These are phyloP conservation scores for Palythoa caribaeorum DNA, from an alignment of 92 coral and sea anemone genomes.

Conservation along the genomic window DNA sequence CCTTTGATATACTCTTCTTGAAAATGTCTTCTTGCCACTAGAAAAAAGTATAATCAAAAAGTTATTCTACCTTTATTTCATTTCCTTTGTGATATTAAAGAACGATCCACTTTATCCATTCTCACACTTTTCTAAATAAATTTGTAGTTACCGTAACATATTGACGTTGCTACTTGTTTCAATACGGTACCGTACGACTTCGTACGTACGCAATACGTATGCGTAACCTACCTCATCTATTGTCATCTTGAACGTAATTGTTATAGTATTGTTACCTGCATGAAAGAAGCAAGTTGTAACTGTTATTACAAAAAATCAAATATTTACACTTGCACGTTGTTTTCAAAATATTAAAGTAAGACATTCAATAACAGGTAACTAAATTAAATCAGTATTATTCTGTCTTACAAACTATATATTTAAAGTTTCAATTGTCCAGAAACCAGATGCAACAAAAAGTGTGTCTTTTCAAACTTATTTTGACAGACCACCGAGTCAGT, in stretches of 20 bases:
- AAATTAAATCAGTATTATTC: too few relatives aligned
- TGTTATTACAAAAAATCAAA: neutral
- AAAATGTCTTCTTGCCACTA: slow-evolving; percentile 34
- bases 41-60: neutral
- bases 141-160: too few relatives aligned
- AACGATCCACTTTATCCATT: neutral
- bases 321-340: too few relatives aligned
- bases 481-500: too few relatives aligned
- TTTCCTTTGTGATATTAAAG: neutral
- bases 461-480: too few relatives aligned
- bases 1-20: slow-evolving; percentile 39
- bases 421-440: too few relatives aligned
- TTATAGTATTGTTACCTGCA: slow-evolving; percentile 12
- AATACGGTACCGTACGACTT: neutral
- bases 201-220: neutral
- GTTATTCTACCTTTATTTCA: neutral
- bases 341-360: too few relatives aligned
- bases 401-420: too few relatives aligned
- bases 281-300: neutral
- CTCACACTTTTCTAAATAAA: too few relatives aligned
- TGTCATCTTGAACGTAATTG: slow-evolving; percentile 11
- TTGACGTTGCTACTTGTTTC: too few relatives aligned
- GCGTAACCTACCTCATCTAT: slow-evolving; percentile 20
- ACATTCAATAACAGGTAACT: too few relatives aligned
- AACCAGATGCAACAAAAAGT: too few relatives aligned